phyloP scores from a whole-genome alignment of 2,113 vertebrate genomes.

The Hemibagrus wyckioides region DNA sequence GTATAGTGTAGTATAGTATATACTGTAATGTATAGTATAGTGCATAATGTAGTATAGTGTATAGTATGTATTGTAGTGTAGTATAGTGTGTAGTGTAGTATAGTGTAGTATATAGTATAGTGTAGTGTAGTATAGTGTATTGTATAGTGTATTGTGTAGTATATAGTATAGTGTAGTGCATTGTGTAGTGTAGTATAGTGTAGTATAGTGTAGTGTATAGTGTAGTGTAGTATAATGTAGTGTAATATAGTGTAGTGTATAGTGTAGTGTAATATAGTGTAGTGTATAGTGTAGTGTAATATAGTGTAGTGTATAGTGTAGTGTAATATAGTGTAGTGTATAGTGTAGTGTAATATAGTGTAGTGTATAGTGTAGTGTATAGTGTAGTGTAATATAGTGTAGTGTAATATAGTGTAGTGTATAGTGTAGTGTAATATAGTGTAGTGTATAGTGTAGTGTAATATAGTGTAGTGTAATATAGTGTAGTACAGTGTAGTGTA shows the following conservation, averaged over 20 bases:
- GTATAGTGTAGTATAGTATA: neutral
- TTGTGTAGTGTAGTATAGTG: neutral
- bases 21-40: neutral
- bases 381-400: too few species aligned
- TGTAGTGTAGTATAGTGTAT: neutral
- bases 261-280: constrained; percentile 57
- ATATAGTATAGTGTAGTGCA: neutral
- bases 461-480: too few species aligned
- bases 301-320: too few species aligned
- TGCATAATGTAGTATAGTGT: neutral
- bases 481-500: too few species aligned
- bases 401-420: too few species aligned
- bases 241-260: constrained; percentile 83
- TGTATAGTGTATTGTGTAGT: neutral
- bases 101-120: neutral
- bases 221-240: neutral
- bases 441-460: too few species aligned
- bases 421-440: too few species aligned
- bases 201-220: neutral
- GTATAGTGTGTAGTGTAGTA: neutral
- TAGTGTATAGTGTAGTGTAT: too few species aligned
- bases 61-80: neutral
- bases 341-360: too few species aligned
- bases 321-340: too few species aligned
- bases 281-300: neutral